phyloP scores from a whole-genome alignment of 2,888 invertebrate species.

The Apoda limacodes region DNA sequence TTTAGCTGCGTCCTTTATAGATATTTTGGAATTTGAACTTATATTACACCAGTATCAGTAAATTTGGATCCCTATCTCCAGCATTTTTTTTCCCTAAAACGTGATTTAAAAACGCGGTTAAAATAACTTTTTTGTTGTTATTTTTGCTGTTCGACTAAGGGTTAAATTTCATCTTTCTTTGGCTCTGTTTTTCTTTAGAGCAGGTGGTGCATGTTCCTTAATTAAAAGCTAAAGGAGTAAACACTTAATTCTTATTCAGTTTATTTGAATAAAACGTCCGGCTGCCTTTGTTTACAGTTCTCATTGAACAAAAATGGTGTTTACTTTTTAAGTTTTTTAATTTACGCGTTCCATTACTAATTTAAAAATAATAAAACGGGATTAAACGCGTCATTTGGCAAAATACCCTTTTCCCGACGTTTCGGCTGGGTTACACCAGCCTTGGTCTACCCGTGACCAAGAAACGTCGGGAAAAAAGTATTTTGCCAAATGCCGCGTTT shows the following conservation, averaged over 20 bases:
- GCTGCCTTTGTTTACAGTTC: slow-evolving; percentile 24
- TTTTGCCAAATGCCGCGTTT: no score
- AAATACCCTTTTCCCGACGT: no score
- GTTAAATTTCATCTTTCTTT: slow-evolving; percentile 25
- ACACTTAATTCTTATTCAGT: slow-evolving; percentile 27
- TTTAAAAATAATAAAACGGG: no score
- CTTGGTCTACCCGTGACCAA: no score
- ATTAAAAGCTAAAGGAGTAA: slow-evolving; percentile 35
- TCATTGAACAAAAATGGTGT: no score
- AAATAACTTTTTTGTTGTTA: no score
- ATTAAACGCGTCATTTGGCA: no score
- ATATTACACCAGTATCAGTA: slow-evolving; percentile 56
- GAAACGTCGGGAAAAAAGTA: no score
- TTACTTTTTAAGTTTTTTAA: slow-evolving; percentile 4
- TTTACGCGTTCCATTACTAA: no score
- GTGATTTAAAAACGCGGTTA: slow-evolving; percentile 41
- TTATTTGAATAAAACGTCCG: slow-evolving; percentile 23
- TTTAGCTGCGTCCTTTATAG: slow-evolving; percentile 29
- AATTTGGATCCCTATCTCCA: slow-evolving; percentile 57
- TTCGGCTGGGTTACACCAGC: no score
- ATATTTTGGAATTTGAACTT: slow-evolving; percentile 38
- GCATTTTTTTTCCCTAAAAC: slow-evolving; percentile 45
- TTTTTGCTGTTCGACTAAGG: slow-evolving; percentile 16
- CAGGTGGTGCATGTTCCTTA: slow-evolving; percentile 32
- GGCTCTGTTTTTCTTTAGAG: slow-evolving; percentile 13